Evolutionary conservation across 2,113 vertebrate genomes (phyloP), one percentile per base, ranked within the genome.

Genomic region (Podiceps cristatus): DNA sequence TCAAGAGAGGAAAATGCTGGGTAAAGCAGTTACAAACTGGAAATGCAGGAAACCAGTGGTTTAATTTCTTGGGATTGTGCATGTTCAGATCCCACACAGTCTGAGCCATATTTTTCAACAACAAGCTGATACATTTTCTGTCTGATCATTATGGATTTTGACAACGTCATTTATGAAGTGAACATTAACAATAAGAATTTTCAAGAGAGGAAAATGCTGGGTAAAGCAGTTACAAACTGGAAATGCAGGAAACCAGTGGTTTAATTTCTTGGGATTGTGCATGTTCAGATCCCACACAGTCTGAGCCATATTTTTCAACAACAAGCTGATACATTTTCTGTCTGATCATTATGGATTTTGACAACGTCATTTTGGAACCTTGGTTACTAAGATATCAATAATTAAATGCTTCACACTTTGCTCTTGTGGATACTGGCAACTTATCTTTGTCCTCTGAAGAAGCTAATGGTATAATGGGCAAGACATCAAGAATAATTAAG

Each of bases 401-500:
- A 98, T 98, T 98, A 98, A 98, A 98, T 92, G 97, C 97, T 95
- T 98, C 97, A 97, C 98, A 98, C 98, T 98, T 98, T 45, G 77
- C 97, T 98, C 97, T 97, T 92, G 96, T 91, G 94, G 91, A 96
- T 98, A 95, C 97, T 96, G 91, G 98, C 98, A 97, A 98, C 98
- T 98, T 97, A 97, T 98, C 98, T 98, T 97, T 97, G 98, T 98
- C 98, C 97, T 98, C 96, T 56, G 28, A 97, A 96, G 97, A 98
- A 96, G 98, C 98, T 98, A 98, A 98, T 98, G 97, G 98, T 84
- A 90, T 96, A 98, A 97, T 96, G 98, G 98, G 98, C 98, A 98
- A 98, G 98, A 95, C 96, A 98, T 98, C 98, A 98, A 98, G 96
- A 98, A 98, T 98, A 98, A 98, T 98, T 98, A 98, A 97, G 94